These are phyloP conservation scores for Stegana nigrithorax DNA, from an alignment of 2,888 invertebrate species.

Conservation along the genomic window DNA sequence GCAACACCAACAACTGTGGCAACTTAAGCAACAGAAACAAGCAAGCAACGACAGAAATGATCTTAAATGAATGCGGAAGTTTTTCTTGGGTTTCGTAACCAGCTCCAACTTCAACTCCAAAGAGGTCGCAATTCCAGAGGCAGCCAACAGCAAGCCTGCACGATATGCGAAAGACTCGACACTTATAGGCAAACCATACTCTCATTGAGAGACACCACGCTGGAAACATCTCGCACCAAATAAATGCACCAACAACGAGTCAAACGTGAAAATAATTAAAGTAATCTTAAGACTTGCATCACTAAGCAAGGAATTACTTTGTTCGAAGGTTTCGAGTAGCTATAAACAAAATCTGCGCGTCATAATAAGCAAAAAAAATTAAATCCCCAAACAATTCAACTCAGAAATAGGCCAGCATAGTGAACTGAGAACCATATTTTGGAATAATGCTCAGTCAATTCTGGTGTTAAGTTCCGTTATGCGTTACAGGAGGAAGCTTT, in stretches of 20 bases:
- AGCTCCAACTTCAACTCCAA: constrained; percentile 52
- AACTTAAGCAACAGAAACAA: constrained; percentile 46
- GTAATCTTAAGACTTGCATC: constrained; percentile 60
- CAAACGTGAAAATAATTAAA: constrained; percentile 57
- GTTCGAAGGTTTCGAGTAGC: too few relatives aligned
- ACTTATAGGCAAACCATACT: too few relatives aligned
- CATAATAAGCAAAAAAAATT: background rate
- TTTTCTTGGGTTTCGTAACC: constrained; percentile 68
- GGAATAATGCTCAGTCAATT: too few relatives aligned
- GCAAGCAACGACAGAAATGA: constrained; percentile 65
- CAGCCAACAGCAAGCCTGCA: constrained; percentile 36
- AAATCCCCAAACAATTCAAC: background rate
- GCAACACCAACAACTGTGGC: constrained; percentile 34
- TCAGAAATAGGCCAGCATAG: too few relatives aligned
- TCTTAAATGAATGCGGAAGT: constrained; percentile 69
- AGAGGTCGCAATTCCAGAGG: constrained; percentile 60
- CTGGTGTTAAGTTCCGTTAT: too few relatives aligned
- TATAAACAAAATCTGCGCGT: background rate
- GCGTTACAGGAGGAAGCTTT: too few relatives aligned
- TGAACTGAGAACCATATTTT: too few relatives aligned
- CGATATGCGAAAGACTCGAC: constrained; percentile 26
- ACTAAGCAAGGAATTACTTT: constrained; percentile 13
- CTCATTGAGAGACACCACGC: too few relatives aligned
- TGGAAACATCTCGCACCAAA: background rate
- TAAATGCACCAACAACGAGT: constrained; percentile 19